phyloP scores from a whole-genome alignment of 2,113 vertebrate species.

The Gavia stellata region DNA sequence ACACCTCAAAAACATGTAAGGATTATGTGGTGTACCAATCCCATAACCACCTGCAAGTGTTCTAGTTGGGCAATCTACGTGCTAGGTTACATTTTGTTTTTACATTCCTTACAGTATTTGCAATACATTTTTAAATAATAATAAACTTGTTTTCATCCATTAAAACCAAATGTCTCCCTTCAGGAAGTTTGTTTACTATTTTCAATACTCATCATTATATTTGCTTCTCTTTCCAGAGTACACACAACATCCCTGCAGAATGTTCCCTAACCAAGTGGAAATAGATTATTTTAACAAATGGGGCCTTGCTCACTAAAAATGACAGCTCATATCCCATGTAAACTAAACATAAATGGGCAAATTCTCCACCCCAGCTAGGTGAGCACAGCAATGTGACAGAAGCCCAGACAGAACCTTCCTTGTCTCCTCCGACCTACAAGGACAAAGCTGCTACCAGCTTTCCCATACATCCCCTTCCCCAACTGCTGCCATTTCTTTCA shows the following conservation, averaged over 20 bases:
- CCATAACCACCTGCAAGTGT: slow-evolving; percentile 8
- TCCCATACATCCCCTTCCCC: not conserved
- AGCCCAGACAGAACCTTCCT: not conserved
- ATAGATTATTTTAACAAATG: slow-evolving; percentile 38
- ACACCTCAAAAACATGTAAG: not conserved
- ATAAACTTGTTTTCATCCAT: slow-evolving; percentile 42
- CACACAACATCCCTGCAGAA: slow-evolving; percentile 34
- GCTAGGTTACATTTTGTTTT: slow-evolving; percentile 10
- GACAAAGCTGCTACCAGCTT: not conserved
- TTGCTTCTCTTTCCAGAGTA: slow-evolving; percentile 44
- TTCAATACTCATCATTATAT: slow-evolving; percentile 51
- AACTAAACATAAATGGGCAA: not conserved
- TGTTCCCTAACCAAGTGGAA: slow-evolving; percentile 33
- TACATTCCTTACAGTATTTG: slow-evolving; percentile 23
- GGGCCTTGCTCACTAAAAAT: not conserved
- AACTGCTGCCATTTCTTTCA: not conserved
- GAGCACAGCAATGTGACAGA: not conserved
- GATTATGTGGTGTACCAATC: not conserved
- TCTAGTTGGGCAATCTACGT: not conserved
- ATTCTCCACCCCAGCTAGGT: not conserved
- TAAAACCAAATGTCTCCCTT: slow-evolving; percentile 24
- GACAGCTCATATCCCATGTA: not conserved
- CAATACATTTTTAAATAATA: slow-evolving; percentile 32
- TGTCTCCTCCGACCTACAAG: not conserved
- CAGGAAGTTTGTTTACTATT: slow-evolving; percentile 49